Evolutionary conservation across 1,140 invertebrate species (phyloP), one percentile per base, ranked within the genome.

Genomic region (Ceratina calcarata): DNA sequence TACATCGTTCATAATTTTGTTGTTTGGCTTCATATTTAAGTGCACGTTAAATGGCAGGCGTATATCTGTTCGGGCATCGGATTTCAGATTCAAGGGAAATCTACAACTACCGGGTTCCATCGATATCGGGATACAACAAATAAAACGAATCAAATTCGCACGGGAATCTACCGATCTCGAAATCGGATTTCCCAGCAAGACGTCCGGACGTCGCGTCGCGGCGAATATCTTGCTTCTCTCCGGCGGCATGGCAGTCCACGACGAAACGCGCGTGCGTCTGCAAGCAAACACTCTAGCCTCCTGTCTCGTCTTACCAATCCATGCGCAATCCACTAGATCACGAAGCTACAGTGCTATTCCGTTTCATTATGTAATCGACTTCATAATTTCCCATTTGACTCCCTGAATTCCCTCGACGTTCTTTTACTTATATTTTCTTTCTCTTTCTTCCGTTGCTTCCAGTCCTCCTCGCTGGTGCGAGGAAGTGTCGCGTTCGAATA

Each of bases 401-500:
- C 71, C 62, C 61, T n/a, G 62, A 74, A 79, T 74, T 66, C 53
- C 45, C 70, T 57, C 70, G 70, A 8, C 69, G 8, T 45, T 20
- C 16, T 2, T 20, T n/a, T 58, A 27, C 51, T 2, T 49, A 10
- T 53, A 7, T 20, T 13, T 51, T 24, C 20, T 55, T n/a, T 24
- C n/a, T 45, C 27, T 1, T 58, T 32, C 68, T 20, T 15, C 22
- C 3, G 24, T 45, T 3, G 12, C 24, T 10, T 4, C 6, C 0
- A 20, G 15, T 2, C 27, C 18, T 8, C 27, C 10, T 7, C 62
- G 61, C 27, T n/a, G 64, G 18, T 18, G 61, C 32, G 45, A 27
- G 15, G 1, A 61, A 49, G 72, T 55, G 65, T 60, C 58, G 64
- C 72, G 64, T 81, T 84, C 64, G 82, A 68, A 85, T 77, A 84